phyloP scores from a whole-genome alignment of 1,140 invertebrate genomes.

The Drosophila persimilis region DNA sequence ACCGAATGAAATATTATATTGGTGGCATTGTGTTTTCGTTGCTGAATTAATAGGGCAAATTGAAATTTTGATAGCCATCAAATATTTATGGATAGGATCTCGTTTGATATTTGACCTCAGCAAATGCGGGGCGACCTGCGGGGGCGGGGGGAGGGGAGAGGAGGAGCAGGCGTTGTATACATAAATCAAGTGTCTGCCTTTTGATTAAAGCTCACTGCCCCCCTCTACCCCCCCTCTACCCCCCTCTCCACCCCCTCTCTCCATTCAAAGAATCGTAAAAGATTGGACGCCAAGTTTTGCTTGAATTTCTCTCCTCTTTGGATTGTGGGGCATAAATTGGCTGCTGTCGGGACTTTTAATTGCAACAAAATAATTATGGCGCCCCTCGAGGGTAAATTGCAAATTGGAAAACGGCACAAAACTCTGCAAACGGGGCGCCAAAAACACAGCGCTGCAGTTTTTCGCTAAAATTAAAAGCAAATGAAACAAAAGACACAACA shows the following conservation, averaged over 20 bases:
- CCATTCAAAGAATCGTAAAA: background rate
- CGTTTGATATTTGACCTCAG: conserved; percentile 56
- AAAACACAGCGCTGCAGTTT: conserved; percentile 49
- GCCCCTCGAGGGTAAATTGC: conserved; percentile 65
- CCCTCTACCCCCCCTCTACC: too few species aligned
- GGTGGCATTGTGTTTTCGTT: conserved; percentile 46
- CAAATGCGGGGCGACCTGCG: too few species aligned
- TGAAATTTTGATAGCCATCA: conserved; percentile 70
- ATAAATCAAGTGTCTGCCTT: conserved; percentile 21
- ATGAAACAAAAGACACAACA: conserved; percentile 64
- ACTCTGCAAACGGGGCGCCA: conserved; percentile 34
- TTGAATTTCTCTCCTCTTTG: conserved; percentile 1
- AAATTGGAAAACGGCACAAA: conserved; percentile 59
- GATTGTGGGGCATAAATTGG: conserved; percentile 33
- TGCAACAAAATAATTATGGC: conserved; percentile 81
- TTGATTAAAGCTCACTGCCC: background rate
- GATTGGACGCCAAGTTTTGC: conserved; percentile 6
- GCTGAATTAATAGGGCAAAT: conserved; percentile 74
- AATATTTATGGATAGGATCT: conserved; percentile 42
- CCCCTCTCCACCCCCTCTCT: too few species aligned
- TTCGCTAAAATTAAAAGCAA: conserved; percentile 70
- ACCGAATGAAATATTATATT: conserved; percentile 61
- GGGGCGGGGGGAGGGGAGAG: too few species aligned
- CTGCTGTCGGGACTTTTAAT: conserved; percentile 71
- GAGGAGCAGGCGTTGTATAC: background rate